Evolutionary conservation across 2,888 invertebrate genomes (phyloP), one percentile per base, ranked within the genome.

Genomic region (Anarsia innoxiella): DNA sequence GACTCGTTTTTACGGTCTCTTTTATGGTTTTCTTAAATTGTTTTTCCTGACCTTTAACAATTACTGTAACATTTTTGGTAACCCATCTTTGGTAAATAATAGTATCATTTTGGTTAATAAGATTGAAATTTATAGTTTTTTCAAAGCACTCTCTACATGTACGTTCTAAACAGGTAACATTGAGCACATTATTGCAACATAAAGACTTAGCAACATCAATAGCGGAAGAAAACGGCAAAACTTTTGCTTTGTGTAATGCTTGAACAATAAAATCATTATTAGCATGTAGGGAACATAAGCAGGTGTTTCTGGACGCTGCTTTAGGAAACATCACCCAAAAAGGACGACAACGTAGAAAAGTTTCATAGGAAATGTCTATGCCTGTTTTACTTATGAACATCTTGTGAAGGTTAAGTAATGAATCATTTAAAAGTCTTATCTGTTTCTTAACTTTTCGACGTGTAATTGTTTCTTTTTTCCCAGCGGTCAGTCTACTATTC

Each of bases 151-250:
- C 8, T 26, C 10, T 10, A 3, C 3, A 26, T 26, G 3, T 6
- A 26, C 26, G n/a, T 26, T 26, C 26, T 10, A 26, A 26, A 9
- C n/a, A 26, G 26, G n/a, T n/a, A n/a, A n/a, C n/a, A n/a, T n/a
- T n/a, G n/a, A n/a, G n/a, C n/a, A n/a, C n/a, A n/a, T 9, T 3
- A 26, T 26, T 26, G n/a, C 26, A 26, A 26, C 26, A 26, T 26
- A 26, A n/a, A 9, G n/a, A 6, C 26, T 26, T 6, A 10, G n/a
- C 26, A 3, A 6, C 5, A 10, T 26, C n/a, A n/a, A 8, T 26
- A 9, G 26, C n/a, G 3, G 26, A 6, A 3, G 26, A 26, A 26
- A 9, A 3, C n/a, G n/a, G n/a, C n/a, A 26, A 9, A 26, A 26
- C n/a, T n/a, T 26, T 26, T 26, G 26, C 26, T 9, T 26, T 8